Conservation (phyloP, 1,140 invertebrate genomes). For the Caenorhabditis tropicalis region DNA sequence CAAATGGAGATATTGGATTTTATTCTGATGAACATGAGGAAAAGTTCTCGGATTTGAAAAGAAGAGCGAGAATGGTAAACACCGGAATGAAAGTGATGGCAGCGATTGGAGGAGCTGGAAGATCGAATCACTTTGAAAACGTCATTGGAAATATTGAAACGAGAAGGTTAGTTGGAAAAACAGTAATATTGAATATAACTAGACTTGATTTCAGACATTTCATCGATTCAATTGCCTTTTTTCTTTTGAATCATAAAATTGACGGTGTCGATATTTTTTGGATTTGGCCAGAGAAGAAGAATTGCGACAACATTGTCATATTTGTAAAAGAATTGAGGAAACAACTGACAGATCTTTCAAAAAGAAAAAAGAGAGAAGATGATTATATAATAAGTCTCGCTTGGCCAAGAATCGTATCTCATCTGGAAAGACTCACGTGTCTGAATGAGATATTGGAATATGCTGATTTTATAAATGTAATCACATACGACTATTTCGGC, state of each 20-base stretch:
- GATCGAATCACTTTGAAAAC: background rate
- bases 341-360: background rate
- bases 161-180: background rate
- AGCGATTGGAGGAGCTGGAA: background rate
- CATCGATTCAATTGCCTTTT: background rate
- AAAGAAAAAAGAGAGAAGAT: background rate
- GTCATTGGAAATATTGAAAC: background rate
- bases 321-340: background rate
- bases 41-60: too few relatives aligned
- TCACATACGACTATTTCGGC: too few relatives aligned
- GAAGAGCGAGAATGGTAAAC: constrained; percentile 47
- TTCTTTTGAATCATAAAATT: background rate
- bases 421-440: background rate
- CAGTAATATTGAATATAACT: too few relatives aligned
- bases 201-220: background rate
- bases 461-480: constrained; percentile 1
- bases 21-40: background rate
- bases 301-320: background rate
- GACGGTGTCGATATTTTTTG: background rate
- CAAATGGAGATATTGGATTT: constrained; percentile 54
- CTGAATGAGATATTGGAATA: background rate
- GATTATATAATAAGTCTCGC: background rate
- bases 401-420: background rate
- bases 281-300: background rate
- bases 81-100: background rate